These are phyloP conservation scores for Teleiodes luculella DNA, from an alignment of 2,888 invertebrate genomes.

Conservation along the genomic window DNA sequence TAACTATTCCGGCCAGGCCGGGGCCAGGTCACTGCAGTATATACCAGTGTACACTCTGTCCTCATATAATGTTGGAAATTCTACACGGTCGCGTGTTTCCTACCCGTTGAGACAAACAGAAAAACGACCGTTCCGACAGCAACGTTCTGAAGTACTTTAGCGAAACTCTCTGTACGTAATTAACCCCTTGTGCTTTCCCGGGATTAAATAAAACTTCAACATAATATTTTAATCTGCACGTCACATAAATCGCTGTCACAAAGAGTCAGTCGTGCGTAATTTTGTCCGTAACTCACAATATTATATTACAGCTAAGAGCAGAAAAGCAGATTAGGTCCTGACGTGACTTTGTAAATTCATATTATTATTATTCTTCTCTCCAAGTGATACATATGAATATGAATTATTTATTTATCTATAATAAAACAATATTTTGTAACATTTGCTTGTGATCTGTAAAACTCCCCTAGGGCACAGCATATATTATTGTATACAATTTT, in stretches of 20 bases:
- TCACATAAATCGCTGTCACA: constrained; percentile 1
- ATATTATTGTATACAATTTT: too few relatives aligned
- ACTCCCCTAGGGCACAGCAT: too few relatives aligned
- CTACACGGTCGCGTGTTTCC: constrained; percentile 38
- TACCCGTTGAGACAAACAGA: constrained; percentile 30
- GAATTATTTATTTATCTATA: too few relatives aligned
- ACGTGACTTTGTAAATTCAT: too few relatives aligned
- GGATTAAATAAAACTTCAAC: neutral
- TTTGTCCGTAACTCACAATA: neutral
- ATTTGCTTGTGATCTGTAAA: too few relatives aligned
- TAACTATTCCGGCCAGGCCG: neutral
- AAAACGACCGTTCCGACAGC: constrained; percentile 23
- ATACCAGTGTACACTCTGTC: constrained; percentile 27
- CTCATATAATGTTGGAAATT: neutral
- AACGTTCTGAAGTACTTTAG: constrained; percentile 18
- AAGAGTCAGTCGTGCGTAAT: neutral
- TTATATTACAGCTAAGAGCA: neutral
- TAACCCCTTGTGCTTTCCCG: constrained; percentile 20
- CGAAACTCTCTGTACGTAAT: constrained; percentile 18
- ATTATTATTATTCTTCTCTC: too few relatives aligned
- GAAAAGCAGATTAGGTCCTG: too few relatives aligned
- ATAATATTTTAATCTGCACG: neutral
- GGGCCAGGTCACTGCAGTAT: constrained; percentile 42
- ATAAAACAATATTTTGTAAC: too few relatives aligned
- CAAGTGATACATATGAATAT: too few relatives aligned